phyloP scores from a whole-genome alignment of 2,113 vertebrate genomes.

The Paramormyrops kingsleyae region DNA sequence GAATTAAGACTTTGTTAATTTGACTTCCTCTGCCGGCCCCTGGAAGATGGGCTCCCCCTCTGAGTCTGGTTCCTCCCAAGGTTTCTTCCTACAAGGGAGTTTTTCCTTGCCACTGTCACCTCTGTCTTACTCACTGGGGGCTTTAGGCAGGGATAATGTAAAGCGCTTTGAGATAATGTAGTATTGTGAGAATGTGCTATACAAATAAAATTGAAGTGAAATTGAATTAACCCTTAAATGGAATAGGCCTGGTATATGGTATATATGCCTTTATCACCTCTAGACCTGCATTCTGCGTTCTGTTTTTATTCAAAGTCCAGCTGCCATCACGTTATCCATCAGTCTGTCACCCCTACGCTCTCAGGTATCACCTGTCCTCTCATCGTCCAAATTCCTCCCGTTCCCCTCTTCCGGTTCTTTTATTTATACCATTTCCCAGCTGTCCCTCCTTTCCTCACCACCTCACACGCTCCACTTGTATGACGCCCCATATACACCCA shows the following conservation, averaged over 20 bases:
- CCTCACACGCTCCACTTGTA: background rate
- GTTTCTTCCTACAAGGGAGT: background rate
- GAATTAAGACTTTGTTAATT: background rate
- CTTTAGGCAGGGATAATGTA: background rate
- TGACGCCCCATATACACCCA: background rate
- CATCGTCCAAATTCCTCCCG: constrained; percentile 44
- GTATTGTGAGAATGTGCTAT: background rate
- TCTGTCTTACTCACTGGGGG: background rate
- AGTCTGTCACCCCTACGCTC: constrained; percentile 54
- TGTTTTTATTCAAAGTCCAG: constrained; percentile 42
- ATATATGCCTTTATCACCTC: background rate
- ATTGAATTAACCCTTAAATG: background rate
- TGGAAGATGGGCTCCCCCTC: background rate
- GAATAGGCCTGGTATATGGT: background rate
- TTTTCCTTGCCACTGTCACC: background rate
- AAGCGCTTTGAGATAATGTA: background rate
- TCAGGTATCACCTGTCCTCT: constrained; percentile 48
- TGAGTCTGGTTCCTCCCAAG: background rate
- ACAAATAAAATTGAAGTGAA: background rate
- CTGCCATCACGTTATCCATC: constrained; percentile 50
- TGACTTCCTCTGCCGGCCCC: background rate
- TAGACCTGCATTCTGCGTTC: constrained; percentile 14
- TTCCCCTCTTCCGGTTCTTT: constrained; percentile 21
- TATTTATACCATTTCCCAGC: background rate
- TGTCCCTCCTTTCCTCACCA: background rate